Conservation (phyloP, 2,113 vertebrate genomes). For the Sarotherodon lohbergeri region DNA sequence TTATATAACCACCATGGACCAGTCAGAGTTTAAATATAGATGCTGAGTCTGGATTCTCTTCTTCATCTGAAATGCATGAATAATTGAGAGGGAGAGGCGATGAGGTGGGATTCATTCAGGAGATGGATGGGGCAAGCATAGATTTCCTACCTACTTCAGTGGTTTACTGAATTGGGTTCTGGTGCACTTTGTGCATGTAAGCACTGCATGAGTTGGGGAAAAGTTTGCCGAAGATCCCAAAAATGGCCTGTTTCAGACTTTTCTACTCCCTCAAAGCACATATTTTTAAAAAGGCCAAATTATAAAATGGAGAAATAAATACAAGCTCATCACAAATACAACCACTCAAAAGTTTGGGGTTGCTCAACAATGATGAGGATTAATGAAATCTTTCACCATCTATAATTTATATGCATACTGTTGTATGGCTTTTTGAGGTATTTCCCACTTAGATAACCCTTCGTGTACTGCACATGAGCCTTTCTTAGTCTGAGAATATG, state of each 20-base stretch:
- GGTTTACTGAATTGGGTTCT: slow-evolving; percentile 8
- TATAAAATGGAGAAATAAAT: not conserved
- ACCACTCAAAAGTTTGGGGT: not conserved
- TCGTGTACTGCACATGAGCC: not conserved
- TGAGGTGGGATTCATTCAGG: slow-evolving; percentile 65
- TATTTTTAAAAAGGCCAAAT: not conserved
- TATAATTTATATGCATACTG: not conserved
- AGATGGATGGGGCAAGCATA: slow-evolving; percentile 59
- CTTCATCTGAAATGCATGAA: slow-evolving; percentile 72
- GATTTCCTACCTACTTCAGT: slow-evolving; percentile 27
- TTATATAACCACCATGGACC: slow-evolving; percentile 61
- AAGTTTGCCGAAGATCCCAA: not conserved
- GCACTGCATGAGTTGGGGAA: not conserved
- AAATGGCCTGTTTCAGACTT: not conserved
- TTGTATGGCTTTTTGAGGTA: not conserved
- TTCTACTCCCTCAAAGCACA: not conserved
- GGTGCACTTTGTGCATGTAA: slow-evolving; percentile 28
- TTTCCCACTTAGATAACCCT: not conserved
- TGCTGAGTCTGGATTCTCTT: slow-evolving; percentile 72
- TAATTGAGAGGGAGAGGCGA: slow-evolving; percentile 67
- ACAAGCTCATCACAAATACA: not conserved
- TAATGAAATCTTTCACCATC: not conserved
- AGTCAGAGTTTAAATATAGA: slow-evolving; percentile 75
- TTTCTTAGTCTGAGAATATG: not conserved
- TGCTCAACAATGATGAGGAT: not conserved